A percentile compares a stretch with the other conserved stretches of the same genome.
phyloP scores from a whole-genome alignment of 2,797 vertebrate genomes.

The Distichodus sexfasciatus region DNA sequence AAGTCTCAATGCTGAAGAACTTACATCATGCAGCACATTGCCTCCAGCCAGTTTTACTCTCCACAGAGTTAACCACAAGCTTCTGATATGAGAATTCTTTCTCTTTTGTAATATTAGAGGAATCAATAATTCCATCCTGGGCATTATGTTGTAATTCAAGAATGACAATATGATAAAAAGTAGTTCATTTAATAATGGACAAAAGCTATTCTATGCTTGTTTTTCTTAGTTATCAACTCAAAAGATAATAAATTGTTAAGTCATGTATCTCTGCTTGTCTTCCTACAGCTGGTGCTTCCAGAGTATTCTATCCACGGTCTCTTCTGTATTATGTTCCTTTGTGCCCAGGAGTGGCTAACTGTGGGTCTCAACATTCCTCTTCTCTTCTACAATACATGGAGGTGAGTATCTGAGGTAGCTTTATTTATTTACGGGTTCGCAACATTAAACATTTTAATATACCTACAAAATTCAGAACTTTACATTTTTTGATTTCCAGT shows the following conservation, averaged over 20 bases:
- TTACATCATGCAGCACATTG: too few species aligned
- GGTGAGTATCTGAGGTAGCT: slow-evolving; percentile 72
- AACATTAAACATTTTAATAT: too few species aligned
- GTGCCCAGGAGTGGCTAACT: slow-evolving; percentile 95
- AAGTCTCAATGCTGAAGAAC: too few species aligned
- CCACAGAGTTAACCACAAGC: background rate
- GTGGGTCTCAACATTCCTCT: slow-evolving; percentile 93
- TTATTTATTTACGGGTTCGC: background rate
- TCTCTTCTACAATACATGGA: slow-evolving; percentile 97
- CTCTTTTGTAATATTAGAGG: too few species aligned
- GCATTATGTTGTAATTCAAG: too few species aligned
- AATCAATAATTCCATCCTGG: too few species aligned
- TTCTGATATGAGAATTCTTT: background rate
- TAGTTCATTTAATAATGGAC: too few species aligned
- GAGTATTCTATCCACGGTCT: slow-evolving; percentile 97
- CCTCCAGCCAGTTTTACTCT: background rate
- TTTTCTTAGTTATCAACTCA: too few species aligned
- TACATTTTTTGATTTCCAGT: too few species aligned
- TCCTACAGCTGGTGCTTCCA: slow-evolving; percentile 87
- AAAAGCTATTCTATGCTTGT: too few species aligned
- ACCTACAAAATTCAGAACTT: too few species aligned
- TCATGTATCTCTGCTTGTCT: slow-evolving; percentile 39
- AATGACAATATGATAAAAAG: too few species aligned
- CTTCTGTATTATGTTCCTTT: slow-evolving; percentile 98
- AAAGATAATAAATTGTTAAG: background rate